Conservation (phyloP, 2,888 invertebrate species). For the Sacculina carcini region DNA sequence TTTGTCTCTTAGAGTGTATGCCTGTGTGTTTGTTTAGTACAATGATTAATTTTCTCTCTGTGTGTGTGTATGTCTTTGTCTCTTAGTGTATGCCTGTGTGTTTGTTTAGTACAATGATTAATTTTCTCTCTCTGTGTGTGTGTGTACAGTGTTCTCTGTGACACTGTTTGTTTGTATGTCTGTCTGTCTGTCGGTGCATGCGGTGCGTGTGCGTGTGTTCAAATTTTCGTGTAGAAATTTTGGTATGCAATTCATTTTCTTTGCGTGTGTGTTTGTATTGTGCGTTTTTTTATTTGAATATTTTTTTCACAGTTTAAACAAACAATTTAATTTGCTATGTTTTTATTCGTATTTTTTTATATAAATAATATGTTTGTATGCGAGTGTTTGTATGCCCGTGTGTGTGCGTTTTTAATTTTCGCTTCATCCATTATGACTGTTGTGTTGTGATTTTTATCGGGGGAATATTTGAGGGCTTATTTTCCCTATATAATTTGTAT, state of each 20-base stretch:
- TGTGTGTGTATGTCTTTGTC: slow-evolving; percentile 3
- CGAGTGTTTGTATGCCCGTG: neutral
- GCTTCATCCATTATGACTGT: neutral
- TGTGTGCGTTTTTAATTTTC: neutral
- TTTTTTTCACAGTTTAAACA: too few species aligned
- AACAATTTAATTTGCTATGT: too few species aligned
- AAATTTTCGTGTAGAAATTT: too few species aligned
- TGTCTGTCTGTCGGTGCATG: neutral
- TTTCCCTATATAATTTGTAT: neutral
- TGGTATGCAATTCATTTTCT: too few species aligned
- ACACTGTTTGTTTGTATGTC: neutral
- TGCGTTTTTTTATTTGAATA: too few species aligned
- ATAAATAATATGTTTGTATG: neutral
- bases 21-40: neutral
- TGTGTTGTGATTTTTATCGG: neutral
- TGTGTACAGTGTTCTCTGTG: neutral
- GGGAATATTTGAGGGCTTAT: neutral
- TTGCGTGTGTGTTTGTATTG: too few species aligned
- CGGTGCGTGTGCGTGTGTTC: neutral
- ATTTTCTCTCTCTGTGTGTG: neutral
- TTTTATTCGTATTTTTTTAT: neutral
- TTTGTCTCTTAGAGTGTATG: neutral
- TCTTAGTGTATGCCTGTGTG: slow-evolving; percentile 4
- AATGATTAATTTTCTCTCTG: neutral
- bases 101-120: neutral